Evolutionary conservation across 2,113 vertebrate species (phyloP).

Genomic region (Psittacara wagleri): DNA sequence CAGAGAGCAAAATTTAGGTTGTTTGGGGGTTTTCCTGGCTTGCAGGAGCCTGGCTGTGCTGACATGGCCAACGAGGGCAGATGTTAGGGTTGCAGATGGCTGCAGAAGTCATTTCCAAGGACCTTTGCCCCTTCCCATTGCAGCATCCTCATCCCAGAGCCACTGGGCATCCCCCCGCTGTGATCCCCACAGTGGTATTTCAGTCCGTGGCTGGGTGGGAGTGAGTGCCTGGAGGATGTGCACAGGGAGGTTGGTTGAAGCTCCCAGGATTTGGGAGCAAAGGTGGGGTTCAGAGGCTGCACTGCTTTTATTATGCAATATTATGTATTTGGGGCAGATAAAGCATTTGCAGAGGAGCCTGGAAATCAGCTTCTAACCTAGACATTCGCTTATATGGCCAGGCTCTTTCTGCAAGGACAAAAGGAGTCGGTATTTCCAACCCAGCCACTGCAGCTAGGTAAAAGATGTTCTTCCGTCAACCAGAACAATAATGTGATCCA

Average conservation of each 20-base stretch:
- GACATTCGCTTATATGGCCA: not conserved
- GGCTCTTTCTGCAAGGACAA: not conserved
- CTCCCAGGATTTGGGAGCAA: not conserved
- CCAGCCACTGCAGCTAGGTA: rapidly evolving
- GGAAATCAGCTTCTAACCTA: not conserved
- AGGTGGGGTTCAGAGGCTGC: not conserved
- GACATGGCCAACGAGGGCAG: not conserved
- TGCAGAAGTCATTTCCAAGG: not conserved
- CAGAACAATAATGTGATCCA: not conserved
- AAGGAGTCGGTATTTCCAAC: not conserved
- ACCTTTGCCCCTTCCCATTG: not conserved
- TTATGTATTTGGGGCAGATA: not conserved
- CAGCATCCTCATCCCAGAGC: not conserved
- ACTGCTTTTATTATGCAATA: not conserved
- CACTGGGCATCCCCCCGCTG: rapidly evolving
- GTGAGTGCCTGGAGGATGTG: not conserved
- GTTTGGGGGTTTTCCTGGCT: not conserved
- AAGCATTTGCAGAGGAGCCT: not conserved
- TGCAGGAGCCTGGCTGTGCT: not conserved
- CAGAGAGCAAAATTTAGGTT: not conserved
- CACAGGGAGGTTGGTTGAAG: not conserved
- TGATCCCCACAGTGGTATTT: not conserved
- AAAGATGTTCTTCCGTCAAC: not conserved
- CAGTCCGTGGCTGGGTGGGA: not conserved
- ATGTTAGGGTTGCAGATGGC: not conserved